phyloP scores from a whole-genome alignment of 2,797 vertebrate genomes.

The Notolepis coatsorum region DNA sequence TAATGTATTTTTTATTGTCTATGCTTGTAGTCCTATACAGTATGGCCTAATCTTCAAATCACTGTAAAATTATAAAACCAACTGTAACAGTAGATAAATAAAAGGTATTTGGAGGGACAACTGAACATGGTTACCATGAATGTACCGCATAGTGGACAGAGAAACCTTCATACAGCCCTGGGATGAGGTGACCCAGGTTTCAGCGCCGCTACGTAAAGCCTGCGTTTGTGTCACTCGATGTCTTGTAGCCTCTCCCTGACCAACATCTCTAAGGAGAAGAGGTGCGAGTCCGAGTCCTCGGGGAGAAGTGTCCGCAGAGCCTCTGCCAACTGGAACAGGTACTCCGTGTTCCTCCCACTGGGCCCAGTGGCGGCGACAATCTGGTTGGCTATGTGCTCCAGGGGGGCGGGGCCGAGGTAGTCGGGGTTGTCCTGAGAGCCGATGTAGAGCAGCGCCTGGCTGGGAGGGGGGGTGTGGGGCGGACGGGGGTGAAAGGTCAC shows the following conservation, averaged over 20 bases:
- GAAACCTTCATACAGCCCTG: background rate
- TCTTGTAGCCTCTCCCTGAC: constrained; percentile 82
- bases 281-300: constrained; percentile 91
- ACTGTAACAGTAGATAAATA: too few relatives aligned
- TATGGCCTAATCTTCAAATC: too few relatives aligned
- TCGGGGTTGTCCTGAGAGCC: constrained; percentile 93
- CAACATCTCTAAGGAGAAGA: constrained; percentile 92
- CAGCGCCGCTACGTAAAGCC: too few relatives aligned
- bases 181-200: background rate
- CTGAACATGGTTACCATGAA: too few relatives aligned
- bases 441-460: constrained; percentile 91
- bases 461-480: constrained; percentile 53
- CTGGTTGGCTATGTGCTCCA: constrained; percentile 95
- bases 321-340: constrained; percentile 94
- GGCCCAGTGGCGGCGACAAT: constrained; percentile 89
- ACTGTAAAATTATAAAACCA: too few relatives aligned
- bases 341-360: constrained; percentile 94
- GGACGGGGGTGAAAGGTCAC: constrained; percentile 88
- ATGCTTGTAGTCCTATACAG: background rate
- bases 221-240: too few relatives aligned
- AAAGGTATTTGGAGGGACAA: too few relatives aligned
- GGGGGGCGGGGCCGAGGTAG: constrained; percentile 95
- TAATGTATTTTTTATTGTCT: constrained; percentile 6
- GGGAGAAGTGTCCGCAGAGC: constrained; percentile 90
- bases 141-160: too few relatives aligned